Percentiles rank a stretch among this genome's conserved stretches.
Conservation (phyloP, 1,140 invertebrate genomes). For the Eumeta japonica region DNA sequence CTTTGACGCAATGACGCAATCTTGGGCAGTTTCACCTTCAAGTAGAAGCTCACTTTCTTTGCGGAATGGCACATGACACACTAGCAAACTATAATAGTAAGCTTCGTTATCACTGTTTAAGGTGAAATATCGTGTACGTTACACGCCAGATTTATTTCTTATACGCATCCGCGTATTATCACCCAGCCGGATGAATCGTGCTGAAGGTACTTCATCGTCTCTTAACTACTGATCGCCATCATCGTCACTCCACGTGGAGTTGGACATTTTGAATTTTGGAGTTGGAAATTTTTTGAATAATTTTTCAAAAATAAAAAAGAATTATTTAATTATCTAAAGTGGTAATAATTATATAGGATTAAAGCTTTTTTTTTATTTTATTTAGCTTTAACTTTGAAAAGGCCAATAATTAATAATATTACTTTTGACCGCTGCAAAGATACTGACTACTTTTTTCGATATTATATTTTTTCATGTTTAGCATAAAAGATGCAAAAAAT, state of each 20-base stretch:
- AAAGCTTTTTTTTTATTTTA: too few relatives aligned
- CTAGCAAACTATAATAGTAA: conserved; percentile 9
- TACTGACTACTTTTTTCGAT: too few relatives aligned
- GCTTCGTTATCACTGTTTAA: conserved; percentile 16
- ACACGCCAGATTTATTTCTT: conserved; percentile 14
- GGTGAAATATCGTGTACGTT: conserved; percentile 17
- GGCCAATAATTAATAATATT: too few relatives aligned
- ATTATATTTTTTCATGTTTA: too few relatives aligned
- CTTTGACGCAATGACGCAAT: conserved; percentile 13
- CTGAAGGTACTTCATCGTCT: conserved; percentile 7
- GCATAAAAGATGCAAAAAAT: too few relatives aligned
- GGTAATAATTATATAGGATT: too few relatives aligned
- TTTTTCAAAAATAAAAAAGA: too few relatives aligned
- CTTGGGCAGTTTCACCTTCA: conserved; percentile 10
- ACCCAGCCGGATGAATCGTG: conserved; percentile 9
- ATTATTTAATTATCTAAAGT: too few relatives aligned
- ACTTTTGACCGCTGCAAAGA: too few relatives aligned
- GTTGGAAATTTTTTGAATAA: too few relatives aligned
- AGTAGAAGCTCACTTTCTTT: conserved; percentile 6
- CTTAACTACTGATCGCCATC: conserved; percentile 14
- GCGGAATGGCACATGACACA: conserved; percentile 9
- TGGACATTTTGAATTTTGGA: too few relatives aligned
- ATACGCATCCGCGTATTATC: conserved; percentile 20
- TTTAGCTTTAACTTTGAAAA: too few relatives aligned
- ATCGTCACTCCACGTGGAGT: conserved; percentile 10